Evolutionary conservation across 2,888 invertebrate species (phyloP).

Genomic region (Spodoptera picta): DNA sequence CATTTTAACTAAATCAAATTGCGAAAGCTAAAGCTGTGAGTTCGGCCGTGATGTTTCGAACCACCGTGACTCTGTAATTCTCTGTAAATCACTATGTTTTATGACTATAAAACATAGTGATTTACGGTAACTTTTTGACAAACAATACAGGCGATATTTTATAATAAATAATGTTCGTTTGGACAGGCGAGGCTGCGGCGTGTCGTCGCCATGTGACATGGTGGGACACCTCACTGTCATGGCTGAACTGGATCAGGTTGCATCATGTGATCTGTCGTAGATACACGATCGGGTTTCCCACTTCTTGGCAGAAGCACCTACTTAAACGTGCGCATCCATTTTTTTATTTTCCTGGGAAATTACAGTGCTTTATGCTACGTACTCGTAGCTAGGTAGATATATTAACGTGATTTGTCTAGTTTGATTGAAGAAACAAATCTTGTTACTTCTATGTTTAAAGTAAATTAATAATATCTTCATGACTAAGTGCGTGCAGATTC

Average conservation of each 20-base stretch:
- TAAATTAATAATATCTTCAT: no score
- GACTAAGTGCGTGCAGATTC: no score
- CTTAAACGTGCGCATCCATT: slow-evolving; percentile 3
- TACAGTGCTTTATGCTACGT: neutral
- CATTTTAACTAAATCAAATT: no score
- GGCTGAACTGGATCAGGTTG: slow-evolving; percentile 64
- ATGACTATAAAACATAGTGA: slow-evolving; percentile 40
- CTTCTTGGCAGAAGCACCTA: slow-evolving; percentile 34
- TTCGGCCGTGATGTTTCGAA: no score
- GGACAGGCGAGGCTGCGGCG: slow-evolving; percentile 39
- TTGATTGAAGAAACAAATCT: no score
- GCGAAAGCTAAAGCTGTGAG: no score
- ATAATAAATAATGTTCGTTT: slow-evolving; percentile 32
- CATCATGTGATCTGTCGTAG: slow-evolving; percentile 52
- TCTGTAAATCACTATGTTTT: no score
- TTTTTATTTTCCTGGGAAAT: slow-evolving; percentile 5
- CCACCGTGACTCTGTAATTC: no score
- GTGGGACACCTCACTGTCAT: slow-evolving; percentile 74
- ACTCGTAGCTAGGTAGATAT: no score
- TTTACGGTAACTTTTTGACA: slow-evolving; percentile 37
- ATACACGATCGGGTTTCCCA: slow-evolving; percentile 13
- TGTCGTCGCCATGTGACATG: slow-evolving; percentile 24
- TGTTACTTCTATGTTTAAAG: no score
- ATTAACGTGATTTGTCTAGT: no score
- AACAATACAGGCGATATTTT: slow-evolving; percentile 40